Base-by-base conservation (phyloP, 2,888 invertebrate species). In the Noctua janthina region DNA sequence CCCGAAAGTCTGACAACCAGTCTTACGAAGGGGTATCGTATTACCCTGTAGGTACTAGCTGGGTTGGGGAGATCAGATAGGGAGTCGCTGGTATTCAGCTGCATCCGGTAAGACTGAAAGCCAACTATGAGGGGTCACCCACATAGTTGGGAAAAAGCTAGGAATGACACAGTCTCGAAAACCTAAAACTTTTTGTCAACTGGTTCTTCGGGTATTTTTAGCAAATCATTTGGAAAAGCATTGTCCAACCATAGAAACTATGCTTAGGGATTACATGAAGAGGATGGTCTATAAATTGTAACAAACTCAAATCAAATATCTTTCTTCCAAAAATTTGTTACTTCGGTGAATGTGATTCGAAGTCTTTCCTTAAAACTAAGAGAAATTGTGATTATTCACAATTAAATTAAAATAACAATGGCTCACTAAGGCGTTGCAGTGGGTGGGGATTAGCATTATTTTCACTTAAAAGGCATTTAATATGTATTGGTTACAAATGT, bases 401-500 rank as follows among this genome's bases (percentile, higher is more conserved):
- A 64, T 83, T 56, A 49, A 77, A 83, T 81, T 76, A 69, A 68
- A 83, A 23, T 66, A 73, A 84, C 49, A 79, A 84, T 79, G 39
- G 20, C 46, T n/a, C 56, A n/a, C 49, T 64, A 49, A 66, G 79
- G 64, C 69, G 49, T 79, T 59, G 64, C 64, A 59, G 84, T 84
- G 39, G 82, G 73, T 49, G 72, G 79, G 43, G 68, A 67, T 82
- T 71, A 64, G 46, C 71, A 79, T 64, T 79, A 82, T 84, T 84
- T 82, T 82, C 72, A 73, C 82, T 70, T 78, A 70, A n/a, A 83
- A 78, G 59, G 69, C n/a, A 59, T 84, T 82, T 79, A 59, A 79
- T 82, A 84, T 79, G 84, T 79, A 82, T 84, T 79, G 79, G 84
- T 84, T 84, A 79, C 84, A 73, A 84, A 79, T 74, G 73, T 84